Evolutionary conservation across 2,797 vertebrate genomes (phyloP), one percentile per base, ranked within the genome.

Genomic region (Anguilla pacifica): DNA sequence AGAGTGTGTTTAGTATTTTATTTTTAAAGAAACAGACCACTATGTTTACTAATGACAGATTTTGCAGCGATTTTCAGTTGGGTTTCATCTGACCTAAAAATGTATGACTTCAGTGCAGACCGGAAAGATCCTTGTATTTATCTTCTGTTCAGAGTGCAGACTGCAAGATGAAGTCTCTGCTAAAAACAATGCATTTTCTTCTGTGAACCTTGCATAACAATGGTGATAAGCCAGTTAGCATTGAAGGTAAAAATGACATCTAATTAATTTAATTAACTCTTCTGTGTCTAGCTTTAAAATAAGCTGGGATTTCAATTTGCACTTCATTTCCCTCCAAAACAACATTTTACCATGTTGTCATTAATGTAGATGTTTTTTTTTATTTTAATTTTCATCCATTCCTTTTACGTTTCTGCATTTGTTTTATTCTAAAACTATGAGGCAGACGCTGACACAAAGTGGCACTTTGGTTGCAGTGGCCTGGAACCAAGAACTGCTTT

Each of bases 31-130:
- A 85, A 51, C 61, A 87, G 49, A 64, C 86, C 51, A 84, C 51
- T 70, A 35, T 70, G 86, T 88, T 77, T 88, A 85, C 87, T 85
- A 70, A 59, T 85, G 11, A 46, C 53, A 87, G 49, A 28, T 57
- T 31, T 87, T 72, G 74, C 74, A 79, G 35, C 43, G 35, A 79
- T 79, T 79, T 74, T 79, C 74, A 79, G 2, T 82, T n/a, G 79
- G 74, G 79, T 49, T 82, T 49, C 19, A 51, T 87, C 46, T 70
- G 86, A 35, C 64, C 67, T 70, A 64, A 82, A 25, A 84, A 70
- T 84, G 64, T 77, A 84, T 51, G 53, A 72, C 81, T 87, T 84
- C 1, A 46, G 2, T 84, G 35, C 84, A 84, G 61, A 87, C 61
- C 70, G 49, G 79, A 67, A 87, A 72, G 83, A 49, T 79, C 35